These are phyloP conservation scores for Melieria picta DNA, from an alignment of 2,888 invertebrate genomes.

Conservation along the genomic window DNA sequence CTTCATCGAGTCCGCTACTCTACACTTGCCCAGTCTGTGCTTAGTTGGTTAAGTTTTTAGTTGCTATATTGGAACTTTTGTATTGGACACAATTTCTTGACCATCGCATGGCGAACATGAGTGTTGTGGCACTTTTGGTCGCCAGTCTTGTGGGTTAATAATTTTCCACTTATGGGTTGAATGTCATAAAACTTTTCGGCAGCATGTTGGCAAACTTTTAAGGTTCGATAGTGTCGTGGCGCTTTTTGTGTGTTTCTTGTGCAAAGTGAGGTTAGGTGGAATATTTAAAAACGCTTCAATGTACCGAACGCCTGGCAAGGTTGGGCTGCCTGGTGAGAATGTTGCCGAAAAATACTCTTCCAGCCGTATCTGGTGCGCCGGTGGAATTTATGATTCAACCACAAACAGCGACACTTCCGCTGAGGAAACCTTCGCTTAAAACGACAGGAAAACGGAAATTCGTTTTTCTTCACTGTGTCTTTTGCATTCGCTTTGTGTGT, in stretches of 20 bases:
- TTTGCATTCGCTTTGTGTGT: background rate
- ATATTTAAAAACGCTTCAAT: background rate
- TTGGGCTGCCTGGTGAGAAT: background rate
- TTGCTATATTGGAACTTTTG: slow-evolving; percentile 5
- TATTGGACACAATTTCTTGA: slow-evolving; percentile 19
- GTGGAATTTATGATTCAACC: slow-evolving; percentile 37
- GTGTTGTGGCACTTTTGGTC: background rate
- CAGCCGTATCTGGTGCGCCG: slow-evolving; percentile 23
- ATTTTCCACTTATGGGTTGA: slow-evolving; percentile 56
- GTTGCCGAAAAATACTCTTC: background rate
- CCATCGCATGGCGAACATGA: slow-evolving; percentile 5
- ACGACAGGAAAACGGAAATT: slow-evolving; percentile 47
- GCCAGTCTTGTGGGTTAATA: slow-evolving; percentile 52
- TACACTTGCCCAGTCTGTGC: background rate
- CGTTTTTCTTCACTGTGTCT: slow-evolving; percentile 27
- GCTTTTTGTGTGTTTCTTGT: background rate
- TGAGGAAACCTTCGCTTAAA: slow-evolving; percentile 47
- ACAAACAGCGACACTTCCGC: slow-evolving; percentile 44
- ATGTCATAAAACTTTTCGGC: slow-evolving; percentile 34
- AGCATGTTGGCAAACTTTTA: background rate
- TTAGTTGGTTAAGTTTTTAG: background rate
- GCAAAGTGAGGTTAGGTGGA: background rate
- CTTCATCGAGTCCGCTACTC: too few relatives aligned
- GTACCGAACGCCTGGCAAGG: too few relatives aligned
- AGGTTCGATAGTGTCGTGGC: background rate